A percentile compares a stretch with the other conserved stretches of the same genome.
Conservation (phyloP, 2,113 vertebrate species). For the Sigmodon hispidus region DNA sequence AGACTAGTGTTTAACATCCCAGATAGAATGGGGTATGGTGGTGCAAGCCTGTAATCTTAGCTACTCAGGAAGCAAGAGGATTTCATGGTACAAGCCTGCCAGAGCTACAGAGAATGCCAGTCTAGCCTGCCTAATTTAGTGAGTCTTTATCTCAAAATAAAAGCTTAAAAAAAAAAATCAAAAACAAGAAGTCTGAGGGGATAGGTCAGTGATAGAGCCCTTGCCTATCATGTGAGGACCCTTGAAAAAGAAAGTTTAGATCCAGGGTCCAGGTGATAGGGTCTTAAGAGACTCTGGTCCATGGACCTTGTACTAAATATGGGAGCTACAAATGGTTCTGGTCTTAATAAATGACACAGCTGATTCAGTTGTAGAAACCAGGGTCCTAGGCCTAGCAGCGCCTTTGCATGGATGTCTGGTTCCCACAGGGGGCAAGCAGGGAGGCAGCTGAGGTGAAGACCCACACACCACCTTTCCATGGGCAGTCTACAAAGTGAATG, state of each 20-base stretch:
- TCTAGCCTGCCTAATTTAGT: not conserved
- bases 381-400: not conserved
- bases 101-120: not conserved
- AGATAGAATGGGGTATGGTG: not conserved
- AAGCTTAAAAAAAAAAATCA: not conserved
- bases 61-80: not conserved
- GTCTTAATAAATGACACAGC: not conserved
- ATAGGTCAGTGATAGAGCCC: not conserved
- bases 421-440: not conserved
- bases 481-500: not conserved
- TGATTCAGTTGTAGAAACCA: not conserved
- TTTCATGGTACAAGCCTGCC: no score
- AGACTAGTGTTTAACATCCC: not conserved
- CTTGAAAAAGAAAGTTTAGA: not conserved
- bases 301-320: not conserved
- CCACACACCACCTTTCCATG: not conserved
- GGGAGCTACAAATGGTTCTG: no score
- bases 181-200: no score
- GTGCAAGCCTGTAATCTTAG: not conserved
- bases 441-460: not conserved
- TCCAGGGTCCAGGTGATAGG: not conserved
- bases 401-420: not conserved
- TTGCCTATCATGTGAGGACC: not conserved
- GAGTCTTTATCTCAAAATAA: not conserved
- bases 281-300: not conserved